phyloP scores from a whole-genome alignment of 2,888 invertebrate species.

The Coronaproctus castanopsis region DNA sequence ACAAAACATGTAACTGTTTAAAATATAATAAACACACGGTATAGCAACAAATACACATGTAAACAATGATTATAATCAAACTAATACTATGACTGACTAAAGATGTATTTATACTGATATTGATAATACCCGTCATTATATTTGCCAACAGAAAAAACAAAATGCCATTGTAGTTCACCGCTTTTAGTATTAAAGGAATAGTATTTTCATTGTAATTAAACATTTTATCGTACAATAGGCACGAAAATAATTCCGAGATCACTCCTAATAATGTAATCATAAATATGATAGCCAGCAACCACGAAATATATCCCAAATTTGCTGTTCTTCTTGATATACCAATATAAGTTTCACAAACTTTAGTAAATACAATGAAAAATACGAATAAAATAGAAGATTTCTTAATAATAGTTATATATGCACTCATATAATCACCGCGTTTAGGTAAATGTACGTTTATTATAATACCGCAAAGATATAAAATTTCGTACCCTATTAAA shows the following conservation, averaged over 20 bases:
- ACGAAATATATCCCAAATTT: slow-evolving; percentile 60
- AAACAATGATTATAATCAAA: slow-evolving; percentile 12
- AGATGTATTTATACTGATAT: slow-evolving; percentile 14
- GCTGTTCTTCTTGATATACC: slow-evolving; percentile 59
- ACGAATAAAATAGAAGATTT: slow-evolving; percentile 22
- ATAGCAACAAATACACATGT: slow-evolving; percentile 14
- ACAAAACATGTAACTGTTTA: slow-evolving; percentile 5
- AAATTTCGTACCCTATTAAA: slow-evolving; percentile 57
- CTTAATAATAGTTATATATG: slow-evolving; percentile 4
- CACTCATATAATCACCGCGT: slow-evolving; percentile 14
- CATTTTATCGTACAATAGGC: slow-evolving; percentile 21
- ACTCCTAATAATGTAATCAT: slow-evolving; percentile 35
- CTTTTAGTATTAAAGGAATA: slow-evolving; percentile 13
- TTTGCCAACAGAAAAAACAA: slow-evolving; percentile 15
- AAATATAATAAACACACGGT: slow-evolving; percentile 8
- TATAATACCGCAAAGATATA: slow-evolving; percentile 56
- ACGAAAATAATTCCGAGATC: slow-evolving; percentile 33
- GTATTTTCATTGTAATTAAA: neutral
- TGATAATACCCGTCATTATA: slow-evolving; percentile 15
- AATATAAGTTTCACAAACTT: slow-evolving; percentile 31
- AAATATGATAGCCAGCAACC: slow-evolving; percentile 45
- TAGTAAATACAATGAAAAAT: slow-evolving; percentile 30
- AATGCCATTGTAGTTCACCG: slow-evolving; percentile 16
- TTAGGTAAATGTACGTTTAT: slow-evolving; percentile 34
- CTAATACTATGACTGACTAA: slow-evolving; percentile 8